A percentile compares a stretch with the other conserved stretches of the same genome.
These are phyloP conservation scores for Exocentrus adspersus DNA, from an alignment of 2,888 invertebrate species.

Conservation along the genomic window DNA sequence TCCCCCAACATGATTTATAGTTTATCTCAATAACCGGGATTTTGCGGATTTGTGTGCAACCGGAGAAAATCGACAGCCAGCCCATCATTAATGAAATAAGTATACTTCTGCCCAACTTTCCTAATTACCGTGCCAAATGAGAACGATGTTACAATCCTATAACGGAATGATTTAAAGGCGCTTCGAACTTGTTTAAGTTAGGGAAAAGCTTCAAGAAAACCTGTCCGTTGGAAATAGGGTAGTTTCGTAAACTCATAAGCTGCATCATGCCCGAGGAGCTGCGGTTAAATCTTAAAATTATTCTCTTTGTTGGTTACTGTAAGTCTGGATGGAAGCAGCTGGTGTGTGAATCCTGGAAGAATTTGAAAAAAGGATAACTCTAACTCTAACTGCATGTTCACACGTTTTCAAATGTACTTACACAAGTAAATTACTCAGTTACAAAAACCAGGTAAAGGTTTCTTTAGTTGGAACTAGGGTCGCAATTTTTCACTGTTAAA, in stretches of 20 bases:
- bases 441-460: too few relatives aligned
- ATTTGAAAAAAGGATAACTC: not conserved
- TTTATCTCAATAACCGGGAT: not conserved
- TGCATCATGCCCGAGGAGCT: not conserved
- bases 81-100: not conserved
- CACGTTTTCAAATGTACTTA: too few relatives aligned
- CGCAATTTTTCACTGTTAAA: too few relatives aligned
- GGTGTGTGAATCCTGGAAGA: not conserved
- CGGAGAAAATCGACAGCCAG: not conserved
- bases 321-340: not conserved
- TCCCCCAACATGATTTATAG: not conserved
- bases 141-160: not conserved
- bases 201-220: not conserved
- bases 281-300: not conserved
- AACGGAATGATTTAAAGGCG: not conserved
- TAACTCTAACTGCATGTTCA: too few relatives aligned
- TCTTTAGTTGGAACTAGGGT: too few relatives aligned
- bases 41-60: not conserved
- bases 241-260: not conserved
- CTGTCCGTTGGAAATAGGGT: not conserved
- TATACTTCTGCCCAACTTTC: not conserved
- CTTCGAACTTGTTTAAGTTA: not conserved
- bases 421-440: too few relatives aligned
- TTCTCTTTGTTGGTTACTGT: too few relatives aligned
- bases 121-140: not conserved